Percentiles rank a stretch among this genome's conserved stretches.
Conservation (phyloP, 2,888 invertebrate species). For the Calliphora vomitoria region DNA sequence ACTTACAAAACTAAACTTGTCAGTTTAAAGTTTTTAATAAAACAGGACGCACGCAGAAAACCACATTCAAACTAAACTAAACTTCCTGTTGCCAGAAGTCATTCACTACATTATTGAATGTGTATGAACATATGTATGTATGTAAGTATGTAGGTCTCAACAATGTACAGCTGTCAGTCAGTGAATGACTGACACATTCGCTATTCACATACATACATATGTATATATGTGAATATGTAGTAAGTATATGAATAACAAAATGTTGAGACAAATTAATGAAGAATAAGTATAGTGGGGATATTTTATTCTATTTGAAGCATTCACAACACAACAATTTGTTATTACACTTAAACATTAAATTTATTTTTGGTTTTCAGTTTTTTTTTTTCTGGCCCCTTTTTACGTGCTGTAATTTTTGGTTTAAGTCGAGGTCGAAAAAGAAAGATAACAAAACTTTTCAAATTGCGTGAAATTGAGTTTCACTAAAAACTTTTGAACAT, state of each 20-base stretch:
- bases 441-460: conserved; percentile 46
- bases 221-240: too few species aligned
- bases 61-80: background rate
- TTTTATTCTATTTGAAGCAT: too few species aligned
- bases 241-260: too few species aligned
- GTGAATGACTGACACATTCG: background rate
- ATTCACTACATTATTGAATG: background rate
- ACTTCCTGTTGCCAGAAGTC: conserved; percentile 2
- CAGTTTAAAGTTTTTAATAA: conserved; percentile 13
- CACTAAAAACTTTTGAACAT: conserved; percentile 46
- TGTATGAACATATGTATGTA: background rate
- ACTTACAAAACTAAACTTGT: background rate
- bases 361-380: conserved; percentile 4
- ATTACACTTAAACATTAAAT: conserved; percentile 19
- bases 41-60: background rate
- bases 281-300: too few species aligned
- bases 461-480: conserved; percentile 56
- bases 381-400: background rate
- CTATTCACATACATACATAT: too few species aligned
- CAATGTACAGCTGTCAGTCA: background rate
- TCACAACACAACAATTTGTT: background rate
- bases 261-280: too few species aligned
- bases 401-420: background rate
- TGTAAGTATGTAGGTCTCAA: background rate
- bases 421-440: conserved; percentile 36